phyloP scores from a whole-genome alignment of 2,113 vertebrate genomes.

The Bolborhynchus lineola region DNA sequence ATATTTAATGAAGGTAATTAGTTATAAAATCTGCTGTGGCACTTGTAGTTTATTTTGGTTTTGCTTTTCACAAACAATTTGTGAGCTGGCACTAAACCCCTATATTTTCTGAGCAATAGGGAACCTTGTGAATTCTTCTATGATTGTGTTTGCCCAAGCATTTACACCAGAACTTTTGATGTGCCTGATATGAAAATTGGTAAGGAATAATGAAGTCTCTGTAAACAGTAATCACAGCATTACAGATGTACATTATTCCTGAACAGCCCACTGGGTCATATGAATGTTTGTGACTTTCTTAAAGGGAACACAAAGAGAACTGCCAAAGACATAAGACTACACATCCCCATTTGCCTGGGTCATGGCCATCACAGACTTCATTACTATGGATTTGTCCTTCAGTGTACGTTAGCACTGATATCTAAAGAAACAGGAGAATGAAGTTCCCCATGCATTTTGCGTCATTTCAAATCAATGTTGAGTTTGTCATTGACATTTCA shows the following conservation, averaged over 20 bases:
- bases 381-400: not conserved
- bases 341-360: not conserved
- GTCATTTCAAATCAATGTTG: not conserved
- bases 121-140: not conserved
- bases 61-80: not conserved
- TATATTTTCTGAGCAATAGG: not conserved
- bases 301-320: not conserved
- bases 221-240: not conserved
- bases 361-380: accelerated
- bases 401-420: not conserved
- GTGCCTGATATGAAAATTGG: not conserved
- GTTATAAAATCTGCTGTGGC: not conserved
- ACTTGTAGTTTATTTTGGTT: not conserved
- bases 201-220: not conserved
- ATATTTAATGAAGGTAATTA: not conserved
- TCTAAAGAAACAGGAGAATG: not conserved
- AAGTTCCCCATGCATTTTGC: not conserved
- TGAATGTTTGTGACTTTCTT: accelerated
- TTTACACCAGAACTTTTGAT: not conserved
- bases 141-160: not conserved
- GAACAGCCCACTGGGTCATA: not conserved
- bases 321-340: not conserved
- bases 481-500: not conserved
- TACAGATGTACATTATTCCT: not conserved
- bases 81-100: not conserved